A percentile compares a stretch with the other conserved stretches of the same genome.
phyloP scores from a whole-genome alignment of 2,113 vertebrate genomes.

The Pluvialis apricaria region DNA sequence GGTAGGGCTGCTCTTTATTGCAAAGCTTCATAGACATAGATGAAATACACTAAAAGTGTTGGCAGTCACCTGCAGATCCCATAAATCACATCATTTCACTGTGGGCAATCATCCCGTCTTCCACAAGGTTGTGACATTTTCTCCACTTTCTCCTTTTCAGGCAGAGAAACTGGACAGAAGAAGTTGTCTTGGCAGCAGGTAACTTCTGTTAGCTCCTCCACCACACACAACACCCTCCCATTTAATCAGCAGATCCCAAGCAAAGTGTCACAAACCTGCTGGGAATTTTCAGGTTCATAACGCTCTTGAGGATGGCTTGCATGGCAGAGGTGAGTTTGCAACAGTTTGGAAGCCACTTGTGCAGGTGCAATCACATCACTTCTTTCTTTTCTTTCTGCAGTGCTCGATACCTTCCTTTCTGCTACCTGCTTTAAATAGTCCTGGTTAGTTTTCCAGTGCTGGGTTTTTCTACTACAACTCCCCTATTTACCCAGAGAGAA shows the following conservation, averaged over 20 bases:
- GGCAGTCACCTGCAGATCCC: neutral
- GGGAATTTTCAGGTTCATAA: neutral
- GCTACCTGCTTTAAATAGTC: neutral
- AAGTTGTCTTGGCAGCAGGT: neutral
- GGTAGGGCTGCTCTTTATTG: neutral
- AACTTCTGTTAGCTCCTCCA: neutral
- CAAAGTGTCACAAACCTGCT: neutral
- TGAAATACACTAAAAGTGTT: neutral
- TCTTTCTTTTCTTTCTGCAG: neutral
- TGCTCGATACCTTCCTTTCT: neutral
- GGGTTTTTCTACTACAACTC: neutral
- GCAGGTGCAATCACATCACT: neutral
- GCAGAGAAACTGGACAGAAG: neutral
- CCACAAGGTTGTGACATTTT: neutral
- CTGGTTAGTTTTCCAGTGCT: neutral
- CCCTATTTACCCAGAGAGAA: neutral
- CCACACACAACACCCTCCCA: accelerated
- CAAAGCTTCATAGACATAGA: neutral
- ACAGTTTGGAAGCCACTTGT: neutral
- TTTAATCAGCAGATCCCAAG: neutral
- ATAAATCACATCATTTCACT: neutral
- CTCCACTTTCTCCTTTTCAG: neutral
- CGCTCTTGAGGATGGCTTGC: neutral
- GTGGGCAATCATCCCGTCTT: neutral
- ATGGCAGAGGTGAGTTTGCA: neutral